Base-by-base conservation (phyloP, 2,797 vertebrate species). In the Ambastaia sidthimunki region DNA sequence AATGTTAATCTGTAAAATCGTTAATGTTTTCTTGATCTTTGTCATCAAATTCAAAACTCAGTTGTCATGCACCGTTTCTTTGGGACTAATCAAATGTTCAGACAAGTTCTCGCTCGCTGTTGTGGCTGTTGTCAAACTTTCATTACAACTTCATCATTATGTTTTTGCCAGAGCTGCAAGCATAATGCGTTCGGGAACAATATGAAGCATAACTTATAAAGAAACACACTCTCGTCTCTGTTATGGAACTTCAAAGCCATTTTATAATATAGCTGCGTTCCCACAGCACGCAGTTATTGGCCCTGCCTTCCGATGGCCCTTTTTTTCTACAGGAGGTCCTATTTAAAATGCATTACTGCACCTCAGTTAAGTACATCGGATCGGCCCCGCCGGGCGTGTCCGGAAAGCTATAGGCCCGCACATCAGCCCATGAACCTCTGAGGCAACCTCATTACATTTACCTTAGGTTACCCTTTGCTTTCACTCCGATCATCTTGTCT, bases 311-410 rank as follows among this genome's bases (percentile, higher is more conserved):
- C 77, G 67, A 83, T 59, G 68, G 60, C 70, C 63, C 52, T 41
- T 59, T 54, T 66, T 28, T 77, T 82, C 76, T 77, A 80, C 81
- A 83, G 69, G 80, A 71, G 76, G 76, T 67, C 80, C 73, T 76
- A 71, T 83, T 83, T 85, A 83, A 82, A 82, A 85, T 82, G 76
- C 85, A 85, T 82, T 82, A 80, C 82, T 62, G 74, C 66, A 31
- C 71, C 65, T 74, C 80, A 75, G 79, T 83, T 82, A 86, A 83
- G 59, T 62, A 70, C n/a, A 69, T 71, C 80, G 72, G 80, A 82
- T 82, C 73, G 77, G 48, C 65, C 83, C 76, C 74, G 16, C 66
- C 41, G 76, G 84, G 76, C 48, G 47, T 60, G 72, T 78, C 83
- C 52, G 71, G 54, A 78, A 79, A 84, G 71, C 73, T 73, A 71